Conservation (phyloP, 2,113 vertebrate genomes). For the Terrapene triunguis region DNA sequence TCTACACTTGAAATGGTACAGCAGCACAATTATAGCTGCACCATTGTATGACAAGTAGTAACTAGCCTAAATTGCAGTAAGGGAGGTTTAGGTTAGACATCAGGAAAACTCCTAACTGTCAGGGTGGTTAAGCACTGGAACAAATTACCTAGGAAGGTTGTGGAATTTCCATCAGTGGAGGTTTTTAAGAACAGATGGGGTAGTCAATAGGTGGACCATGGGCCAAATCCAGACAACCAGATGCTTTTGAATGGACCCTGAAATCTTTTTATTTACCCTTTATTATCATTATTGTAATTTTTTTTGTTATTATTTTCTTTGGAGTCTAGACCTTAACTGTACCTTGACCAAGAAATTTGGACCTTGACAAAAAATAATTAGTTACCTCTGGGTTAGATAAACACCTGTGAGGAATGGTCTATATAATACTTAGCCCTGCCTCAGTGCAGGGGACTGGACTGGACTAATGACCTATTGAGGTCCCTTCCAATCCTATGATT, state of each 20-base stretch:
- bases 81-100: not conserved
- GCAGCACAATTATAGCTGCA: no score
- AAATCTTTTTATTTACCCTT: no score
- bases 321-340: no score
- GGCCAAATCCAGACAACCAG: no score
- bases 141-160: not conserved
- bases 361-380: no score
- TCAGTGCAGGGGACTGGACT: not conserved
- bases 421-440: not conserved
- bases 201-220: no score
- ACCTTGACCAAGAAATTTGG: no score
- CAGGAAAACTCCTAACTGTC: not conserved
- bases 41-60: not conserved
- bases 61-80: not conserved
- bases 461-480: not conserved
- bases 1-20: no score
- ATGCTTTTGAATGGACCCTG: no score
- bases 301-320: no score
- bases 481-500: no score
- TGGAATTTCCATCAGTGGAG: not conserved
- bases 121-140: not conserved
- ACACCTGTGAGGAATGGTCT: not conserved
- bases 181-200: not conserved
- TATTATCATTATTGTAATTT: no score
- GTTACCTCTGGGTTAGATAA: not conserved